phyloP scores from a whole-genome alignment of 2,113 vertebrate genomes.

The Lycaon pictus region DNA sequence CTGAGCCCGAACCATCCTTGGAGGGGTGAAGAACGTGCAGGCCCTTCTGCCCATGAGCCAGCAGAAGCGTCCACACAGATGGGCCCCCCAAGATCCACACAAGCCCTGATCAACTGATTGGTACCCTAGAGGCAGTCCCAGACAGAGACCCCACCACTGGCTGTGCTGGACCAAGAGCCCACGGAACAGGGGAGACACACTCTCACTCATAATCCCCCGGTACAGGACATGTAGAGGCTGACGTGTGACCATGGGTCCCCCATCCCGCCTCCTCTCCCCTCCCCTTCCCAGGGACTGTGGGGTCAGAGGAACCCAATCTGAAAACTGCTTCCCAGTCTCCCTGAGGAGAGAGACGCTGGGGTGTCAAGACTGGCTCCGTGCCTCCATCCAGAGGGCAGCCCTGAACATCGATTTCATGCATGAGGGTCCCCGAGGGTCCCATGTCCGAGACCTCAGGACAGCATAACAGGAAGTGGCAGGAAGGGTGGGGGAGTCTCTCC shows the following conservation, averaged over 20 bases:
- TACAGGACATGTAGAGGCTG: accelerated
- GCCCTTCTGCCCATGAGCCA: too few relatives aligned
- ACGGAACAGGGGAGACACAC: accelerated
- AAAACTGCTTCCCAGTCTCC: background rate
- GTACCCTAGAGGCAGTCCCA: background rate
- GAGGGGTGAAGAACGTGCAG: background rate
- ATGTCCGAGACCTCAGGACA: background rate
- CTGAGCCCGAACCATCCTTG: background rate
- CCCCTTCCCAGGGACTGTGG: too few relatives aligned
- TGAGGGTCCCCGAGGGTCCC: background rate
- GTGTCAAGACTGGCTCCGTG: too few relatives aligned
- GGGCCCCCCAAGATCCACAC: accelerated
- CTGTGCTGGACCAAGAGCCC: accelerated
- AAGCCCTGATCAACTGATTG: accelerated
- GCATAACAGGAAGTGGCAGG: background rate
- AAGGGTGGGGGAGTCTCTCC: too few relatives aligned
- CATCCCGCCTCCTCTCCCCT: background rate
- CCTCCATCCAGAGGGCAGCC: background rate
- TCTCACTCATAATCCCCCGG: background rate
- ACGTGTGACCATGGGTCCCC: background rate
- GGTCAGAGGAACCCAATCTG: background rate
- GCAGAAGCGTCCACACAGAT: background rate
- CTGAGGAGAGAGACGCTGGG: background rate
- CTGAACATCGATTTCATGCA: accelerated
- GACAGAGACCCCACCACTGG: background rate